Evolutionary conservation across 2,888 invertebrate genomes (phyloP).

Genomic region (Leucania comma): DNA sequence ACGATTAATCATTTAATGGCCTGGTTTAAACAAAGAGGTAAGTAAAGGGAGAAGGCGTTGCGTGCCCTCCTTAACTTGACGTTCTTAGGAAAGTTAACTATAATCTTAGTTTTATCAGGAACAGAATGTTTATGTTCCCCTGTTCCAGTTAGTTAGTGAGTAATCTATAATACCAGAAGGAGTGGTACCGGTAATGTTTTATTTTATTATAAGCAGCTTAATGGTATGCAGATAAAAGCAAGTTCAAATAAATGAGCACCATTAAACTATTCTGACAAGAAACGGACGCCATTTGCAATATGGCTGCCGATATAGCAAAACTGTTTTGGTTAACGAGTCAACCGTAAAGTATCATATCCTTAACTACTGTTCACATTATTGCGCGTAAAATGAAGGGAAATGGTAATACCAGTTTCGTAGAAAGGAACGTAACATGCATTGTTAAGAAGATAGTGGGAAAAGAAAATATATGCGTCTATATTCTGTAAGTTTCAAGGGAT

Average conservation of each 20-base stretch:
- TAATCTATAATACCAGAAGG: constrained; percentile 22
- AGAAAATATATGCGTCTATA: not conserved
- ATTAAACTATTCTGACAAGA: constrained; percentile 50
- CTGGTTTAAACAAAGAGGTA: constrained; percentile 52
- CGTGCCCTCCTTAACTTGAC: constrained; percentile 33
- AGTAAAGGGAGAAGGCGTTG: constrained; percentile 31
- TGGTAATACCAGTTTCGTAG: not conserved
- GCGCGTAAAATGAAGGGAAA: constrained; percentile 18
- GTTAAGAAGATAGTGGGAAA: not conserved
- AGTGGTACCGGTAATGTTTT: constrained; percentile 37
- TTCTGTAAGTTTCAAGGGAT: not conserved
- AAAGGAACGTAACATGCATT: constrained; percentile 17
- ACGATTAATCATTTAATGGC: constrained; percentile 54
- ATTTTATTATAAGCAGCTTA: constrained; percentile 26
- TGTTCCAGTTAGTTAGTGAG: constrained; percentile 13
- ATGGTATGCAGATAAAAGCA: constrained; percentile 40
- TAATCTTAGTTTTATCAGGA: constrained; percentile 30
- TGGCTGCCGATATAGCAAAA: constrained; percentile 28
- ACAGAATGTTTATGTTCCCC: constrained; percentile 17
- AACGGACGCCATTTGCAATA: constrained; percentile 46
- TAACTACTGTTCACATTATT: constrained; percentile 27
- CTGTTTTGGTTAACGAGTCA: constrained; percentile 44
- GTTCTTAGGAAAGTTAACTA: constrained; percentile 26
- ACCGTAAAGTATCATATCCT: constrained; percentile 23
- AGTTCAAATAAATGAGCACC: constrained; percentile 39